Conservation (phyloP, 2,113 vertebrate genomes). For the Alces alces region DNA sequence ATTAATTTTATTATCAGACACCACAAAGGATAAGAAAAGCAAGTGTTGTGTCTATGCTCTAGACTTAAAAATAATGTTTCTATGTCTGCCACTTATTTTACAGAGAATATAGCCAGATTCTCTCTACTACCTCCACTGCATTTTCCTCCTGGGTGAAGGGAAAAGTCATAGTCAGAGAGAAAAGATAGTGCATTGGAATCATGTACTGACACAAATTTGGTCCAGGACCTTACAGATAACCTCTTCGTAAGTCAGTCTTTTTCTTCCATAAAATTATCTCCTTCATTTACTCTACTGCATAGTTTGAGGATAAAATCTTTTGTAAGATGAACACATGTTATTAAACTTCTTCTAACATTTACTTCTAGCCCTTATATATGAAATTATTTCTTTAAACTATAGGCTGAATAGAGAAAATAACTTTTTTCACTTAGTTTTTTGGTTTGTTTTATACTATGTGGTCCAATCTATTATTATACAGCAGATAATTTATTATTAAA, state of each 20-base stretch:
- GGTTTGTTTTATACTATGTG: background rate
- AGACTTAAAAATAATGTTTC: background rate
- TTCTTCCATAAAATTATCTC: background rate
- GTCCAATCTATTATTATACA: background rate
- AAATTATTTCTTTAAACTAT: background rate
- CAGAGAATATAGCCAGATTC: background rate
- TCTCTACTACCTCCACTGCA: too few relatives aligned
- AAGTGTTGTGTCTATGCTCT: background rate
- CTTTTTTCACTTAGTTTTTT: background rate
- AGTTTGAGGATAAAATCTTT: background rate
- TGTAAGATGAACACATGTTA: background rate
- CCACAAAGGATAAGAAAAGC: background rate
- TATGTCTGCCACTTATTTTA: background rate
- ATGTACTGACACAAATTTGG: background rate
- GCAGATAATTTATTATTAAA: slow-evolving; percentile 18
- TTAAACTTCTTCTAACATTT: background rate
- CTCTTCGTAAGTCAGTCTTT: background rate
- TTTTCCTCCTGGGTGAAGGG: background rate
- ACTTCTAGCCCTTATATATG: background rate
- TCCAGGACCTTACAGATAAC: background rate
- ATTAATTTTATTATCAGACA: background rate
- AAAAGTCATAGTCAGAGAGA: background rate
- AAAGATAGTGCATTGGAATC: background rate
- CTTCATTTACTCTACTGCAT: background rate
- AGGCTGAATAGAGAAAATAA: background rate